Evolutionary conservation across 2,888 invertebrate species (phyloP), one percentile per base, ranked within the genome.

Genomic region (Chrysina gloriosa): DNA sequence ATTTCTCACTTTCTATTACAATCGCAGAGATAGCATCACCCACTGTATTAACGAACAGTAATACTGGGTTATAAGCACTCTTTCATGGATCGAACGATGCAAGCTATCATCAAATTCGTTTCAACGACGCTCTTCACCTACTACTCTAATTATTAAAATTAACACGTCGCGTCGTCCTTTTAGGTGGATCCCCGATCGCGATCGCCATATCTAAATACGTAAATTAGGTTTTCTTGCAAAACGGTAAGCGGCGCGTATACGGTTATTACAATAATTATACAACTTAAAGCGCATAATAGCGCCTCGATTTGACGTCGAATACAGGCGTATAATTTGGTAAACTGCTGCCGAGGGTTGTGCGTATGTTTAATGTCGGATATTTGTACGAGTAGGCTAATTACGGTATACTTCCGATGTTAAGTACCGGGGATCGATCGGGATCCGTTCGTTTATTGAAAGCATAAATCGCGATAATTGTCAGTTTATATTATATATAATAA

Each of bases 281-380:
- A 42, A 61, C 42, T 61, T 61, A 61, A 69, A 72, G 67, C 65
- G 58, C 63, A 54, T 68, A 70, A 72, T 67, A 58, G 65, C 64
- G 67, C 39, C 54, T 39, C 69, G 61, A 68, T 72, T 69, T 67
- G 65, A 42, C 27, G 50, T 61, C 65, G 68, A 69, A 72, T 69
- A 68, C 58, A 67, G 68, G 58, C 69, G 70, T 72, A 69, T 70
- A 73, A 73, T 73, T 72, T 71, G 65, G 70, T 69, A 70, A 72
- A 72, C 69, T 71, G 70, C 69, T 71, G 70, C 65, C 67, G 64
- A 63, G 69, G 70, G 70, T 66, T 61, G 50, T 34, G 63, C 63
- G 45, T 56, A 63, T 65, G 63, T 34, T 54, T 65, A 42, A 54
- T 56, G 39, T 25, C 34, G 25, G 66, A 66, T 58, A 56, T 66